Base-by-base conservation (phyloP, 2,888 invertebrate species). In the Athetis lepigone region DNA sequence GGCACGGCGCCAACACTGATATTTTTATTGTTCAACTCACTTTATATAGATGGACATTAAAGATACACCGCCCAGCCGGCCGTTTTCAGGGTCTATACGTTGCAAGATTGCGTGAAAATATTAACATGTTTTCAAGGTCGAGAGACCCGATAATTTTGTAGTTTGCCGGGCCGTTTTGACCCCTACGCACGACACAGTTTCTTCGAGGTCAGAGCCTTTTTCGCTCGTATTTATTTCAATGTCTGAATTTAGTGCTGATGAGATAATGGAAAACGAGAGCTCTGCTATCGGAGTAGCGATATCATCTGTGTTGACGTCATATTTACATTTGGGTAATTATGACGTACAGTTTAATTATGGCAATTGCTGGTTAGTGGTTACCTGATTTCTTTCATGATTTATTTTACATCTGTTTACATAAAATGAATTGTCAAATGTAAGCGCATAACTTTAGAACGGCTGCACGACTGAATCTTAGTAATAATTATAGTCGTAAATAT, bases 11-110 rank as follows among this genome's bases (percentile, higher is more conserved):
- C 78, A 79, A 57, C 29, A 45, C 56, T 49, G 43, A 61, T 70
- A 68, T 73, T 70, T 79, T 61, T 33, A 33, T 33, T 52, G 50
- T 59, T 47, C 42, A 23, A 66, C 59, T 74, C 50, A 64, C 77
- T 77, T 77, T 66, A 79, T 79, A 77, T 69, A 66, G 65, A 79
- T 79, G 67, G 66, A 67, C 75, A 69, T 76, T 73, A 62, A 79
- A 79, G 64, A 76, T 64, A 77, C 57, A 77, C 54, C 45, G 18
- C 46, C 23, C 46, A 39, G 52, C 54, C 50, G 40, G 21, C 40
- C 37, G 49, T 54, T 37, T 56, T 36, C 49, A 54, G 57, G 45
- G 52, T 37, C 42, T 42, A 49, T 73, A 56, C 50, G 21, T 40
- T 60, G 42, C 51, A 57, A 54, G 57, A 69, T 75, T 58, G 56